These are phyloP conservation scores for Glaucidium brasilianum DNA, from an alignment of 2,113 vertebrate species.

Conservation along the genomic window DNA sequence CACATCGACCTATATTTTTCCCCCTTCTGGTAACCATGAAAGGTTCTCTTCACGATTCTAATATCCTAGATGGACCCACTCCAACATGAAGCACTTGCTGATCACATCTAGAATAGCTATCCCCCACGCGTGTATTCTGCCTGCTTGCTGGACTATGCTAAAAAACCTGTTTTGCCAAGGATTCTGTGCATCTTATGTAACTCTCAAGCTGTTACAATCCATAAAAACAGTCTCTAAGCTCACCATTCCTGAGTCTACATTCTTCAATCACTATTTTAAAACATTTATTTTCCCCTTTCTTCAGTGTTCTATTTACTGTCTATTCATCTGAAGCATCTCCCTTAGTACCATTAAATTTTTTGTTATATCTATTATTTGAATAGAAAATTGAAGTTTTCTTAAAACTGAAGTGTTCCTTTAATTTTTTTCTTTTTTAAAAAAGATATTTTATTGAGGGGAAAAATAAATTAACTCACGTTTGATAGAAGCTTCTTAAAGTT, in stretches of 20 bases:
- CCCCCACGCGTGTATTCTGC: not conserved
- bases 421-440: not conserved
- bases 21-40: not conserved
- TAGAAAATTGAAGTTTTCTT: not conserved
- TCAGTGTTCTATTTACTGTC: not conserved
- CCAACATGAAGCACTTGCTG: not conserved
- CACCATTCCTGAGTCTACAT: not conserved
- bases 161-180: not conserved
- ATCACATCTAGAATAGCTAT: not conserved
- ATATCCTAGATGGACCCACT: not conserved
- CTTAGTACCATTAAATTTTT: not conserved
- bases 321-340: not conserved
- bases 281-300: not conserved
- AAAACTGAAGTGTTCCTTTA: not conserved
- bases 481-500: not conserved
- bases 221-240: not conserved
- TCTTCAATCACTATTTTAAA: not conserved
- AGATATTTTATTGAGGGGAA: not conserved
- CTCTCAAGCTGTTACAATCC: slow-evolving; percentile 13
- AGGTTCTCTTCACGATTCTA: not conserved
- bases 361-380: not conserved
- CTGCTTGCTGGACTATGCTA: not conserved
- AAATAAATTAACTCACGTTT: not conserved
- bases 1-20: not conserved
- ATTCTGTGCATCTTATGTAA: slow-evolving; percentile 25